These are phyloP conservation scores for Lamprotornis superbus DNA, from an alignment of 2,113 vertebrate species.

Conservation along the genomic window DNA sequence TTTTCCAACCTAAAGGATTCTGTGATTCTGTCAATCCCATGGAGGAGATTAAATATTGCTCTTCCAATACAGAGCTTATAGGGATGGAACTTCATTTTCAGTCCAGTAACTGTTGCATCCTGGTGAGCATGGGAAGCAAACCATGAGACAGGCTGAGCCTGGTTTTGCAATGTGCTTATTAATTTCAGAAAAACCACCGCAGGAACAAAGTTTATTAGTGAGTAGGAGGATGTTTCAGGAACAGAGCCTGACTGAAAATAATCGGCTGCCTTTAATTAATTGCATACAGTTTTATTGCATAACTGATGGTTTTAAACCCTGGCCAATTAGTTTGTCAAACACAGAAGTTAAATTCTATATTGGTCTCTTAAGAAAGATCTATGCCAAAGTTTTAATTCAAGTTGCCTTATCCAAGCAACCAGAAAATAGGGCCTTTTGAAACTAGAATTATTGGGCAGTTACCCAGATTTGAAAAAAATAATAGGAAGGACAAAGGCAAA, in stretches of 20 bases:
- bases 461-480: not conserved
- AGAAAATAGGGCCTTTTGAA: conserved; percentile 37
- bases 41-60: not conserved
- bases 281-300: conserved; percentile 70
- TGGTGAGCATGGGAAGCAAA: not conserved
- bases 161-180: conserved; percentile 50
- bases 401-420: not conserved
- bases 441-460: not conserved
- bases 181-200: conserved; percentile 29
- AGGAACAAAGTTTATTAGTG: conserved; percentile 61
- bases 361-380: conserved; percentile 19
- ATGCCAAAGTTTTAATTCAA: conserved; percentile 56
- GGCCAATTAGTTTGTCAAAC: conserved; percentile 69
- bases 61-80: not conserved
- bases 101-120: not conserved
- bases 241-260: conserved; percentile 51
- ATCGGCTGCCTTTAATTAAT: conserved; percentile 72
- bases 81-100: not conserved
- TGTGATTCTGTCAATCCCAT: not conserved
- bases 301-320: conserved; percentile 69
- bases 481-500: not conserved
- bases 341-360: conserved; percentile 54
- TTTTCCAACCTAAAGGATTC: not conserved
- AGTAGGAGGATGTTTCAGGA: conserved; percentile 63
- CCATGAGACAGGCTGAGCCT: not conserved